Conservation (phyloP, 1,140 invertebrate species). For the Nymphalis io region DNA sequence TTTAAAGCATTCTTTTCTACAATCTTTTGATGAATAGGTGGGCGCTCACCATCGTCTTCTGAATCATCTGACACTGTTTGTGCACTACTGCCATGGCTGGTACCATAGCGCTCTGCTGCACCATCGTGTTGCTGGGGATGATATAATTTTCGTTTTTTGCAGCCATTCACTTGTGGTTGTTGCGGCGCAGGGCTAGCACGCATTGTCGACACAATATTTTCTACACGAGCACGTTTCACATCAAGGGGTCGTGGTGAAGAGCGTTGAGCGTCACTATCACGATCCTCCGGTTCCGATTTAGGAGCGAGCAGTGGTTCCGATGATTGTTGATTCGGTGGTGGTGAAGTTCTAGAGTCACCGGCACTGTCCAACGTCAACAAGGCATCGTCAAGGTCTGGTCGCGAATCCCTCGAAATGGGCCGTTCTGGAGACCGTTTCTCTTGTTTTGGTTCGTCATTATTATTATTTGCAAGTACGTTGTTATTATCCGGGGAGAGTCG, state of each 20-base stretch:
- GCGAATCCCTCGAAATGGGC: conserved; percentile 82
- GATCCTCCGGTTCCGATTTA: conserved; percentile 85
- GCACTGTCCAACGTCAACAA: conserved; percentile 83
- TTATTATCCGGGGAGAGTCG: conserved; percentile 83
- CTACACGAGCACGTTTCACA: conserved; percentile 94
- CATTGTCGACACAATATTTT: conserved; percentile 97
- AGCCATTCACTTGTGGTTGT: conserved; percentile 90
- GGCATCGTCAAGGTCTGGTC: conserved; percentile 81
- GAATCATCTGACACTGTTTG: conserved; percentile 84
- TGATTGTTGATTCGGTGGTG: conserved; percentile 84
- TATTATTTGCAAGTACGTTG: conserved; percentile 81
- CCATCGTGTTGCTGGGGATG: conserved; percentile 96
- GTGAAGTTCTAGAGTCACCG: conserved; percentile 86
- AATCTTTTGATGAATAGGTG: conserved; percentile 88
- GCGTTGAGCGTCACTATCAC: conserved; percentile 81
- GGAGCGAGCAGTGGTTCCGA: conserved; percentile 82
- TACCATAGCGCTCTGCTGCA: conserved; percentile 83
- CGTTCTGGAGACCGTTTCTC: conserved; percentile 82
- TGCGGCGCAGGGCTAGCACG: conserved; percentile 90
- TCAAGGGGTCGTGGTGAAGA: conserved; percentile 83
- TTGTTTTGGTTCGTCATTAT: conserved; percentile 83
- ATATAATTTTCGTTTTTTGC: conserved; percentile 98
- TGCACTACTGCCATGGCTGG: conserved; percentile 77
- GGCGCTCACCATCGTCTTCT: conserved; percentile 88
- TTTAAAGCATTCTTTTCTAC: conserved; percentile 92